Evolutionary conservation across 1,140 invertebrate genomes (phyloP), one percentile per base, ranked within the genome.

Genomic region (Samia ricini): DNA sequence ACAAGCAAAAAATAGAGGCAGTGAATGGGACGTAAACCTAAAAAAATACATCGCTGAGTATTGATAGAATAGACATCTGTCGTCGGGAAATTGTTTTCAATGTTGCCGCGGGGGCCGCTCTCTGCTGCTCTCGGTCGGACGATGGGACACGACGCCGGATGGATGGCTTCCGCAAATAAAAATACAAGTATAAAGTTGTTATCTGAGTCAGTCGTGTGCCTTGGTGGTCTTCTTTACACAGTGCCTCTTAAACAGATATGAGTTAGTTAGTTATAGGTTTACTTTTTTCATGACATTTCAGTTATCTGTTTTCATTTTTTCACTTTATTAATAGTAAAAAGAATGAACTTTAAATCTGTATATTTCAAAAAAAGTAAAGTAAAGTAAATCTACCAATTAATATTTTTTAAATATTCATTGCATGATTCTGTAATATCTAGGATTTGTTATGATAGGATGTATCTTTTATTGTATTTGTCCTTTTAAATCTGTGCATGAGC

Each of bases 1-100:
- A n/a, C n/a, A n/a, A 26, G 55, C 7, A 26, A 56, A 66, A 15
- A 12, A 59, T 26, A 57, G 29, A 18, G 29, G 60, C 56, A 26
- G 21, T 15, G n/a, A 63, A 56, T 48, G 29, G 42, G 60, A 52
- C 20, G 36, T 57, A 50, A 63, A 60, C 42, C 50, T 56, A 55
- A 61, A 61, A 64, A 64, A 67, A 66, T 60, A 66, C 59, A 60
- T 63, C 66, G 61, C 26, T n/a, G 24, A n/a, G 55, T 64, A 61
- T 69, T 55, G 63, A 69, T 61, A 61, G 61, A 56, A 61, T 60
- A 60, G 55, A 62, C 63, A 66, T 62, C 54, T 72, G 66, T 68
- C 70, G 61, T 48, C 21, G 48, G 63, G 61, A 72, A 72, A 72
- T 72, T 72, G 70, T 69, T 65, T 69, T 63, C 62, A 68, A 67